Evolutionary conservation across 1,140 invertebrate genomes (phyloP).

Genomic region (Drosophila oshimai): DNA sequence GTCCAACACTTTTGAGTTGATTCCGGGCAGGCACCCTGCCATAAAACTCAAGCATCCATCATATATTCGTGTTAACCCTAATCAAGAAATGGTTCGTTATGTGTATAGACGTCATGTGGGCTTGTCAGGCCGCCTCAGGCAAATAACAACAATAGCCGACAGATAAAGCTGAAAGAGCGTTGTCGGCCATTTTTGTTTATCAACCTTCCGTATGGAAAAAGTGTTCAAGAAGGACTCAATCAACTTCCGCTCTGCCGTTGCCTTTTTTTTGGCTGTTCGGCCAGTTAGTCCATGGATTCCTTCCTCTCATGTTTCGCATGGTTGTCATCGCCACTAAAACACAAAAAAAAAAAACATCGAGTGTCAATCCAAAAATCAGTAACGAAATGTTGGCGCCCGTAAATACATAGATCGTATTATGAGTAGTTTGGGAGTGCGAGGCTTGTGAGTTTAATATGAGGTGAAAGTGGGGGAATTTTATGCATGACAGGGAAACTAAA

Average conservation of each 20-base stretch:
- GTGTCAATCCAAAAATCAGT: constrained; percentile 29
- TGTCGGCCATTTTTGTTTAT: constrained; percentile 69
- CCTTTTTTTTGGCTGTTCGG: constrained; percentile 22
- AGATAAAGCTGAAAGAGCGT: constrained; percentile 20
- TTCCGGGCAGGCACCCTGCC: neutral
- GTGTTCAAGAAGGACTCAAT: constrained; percentile 66
- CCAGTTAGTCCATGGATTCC: neutral
- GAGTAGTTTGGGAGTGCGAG: neutral
- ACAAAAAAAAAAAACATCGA: neutral
- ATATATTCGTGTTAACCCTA: constrained; percentile 53
- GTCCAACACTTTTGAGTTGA: constrained; percentile 19
- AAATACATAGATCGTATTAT: neutral
- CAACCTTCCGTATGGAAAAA: constrained; percentile 65
- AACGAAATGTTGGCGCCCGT: constrained; percentile 13
- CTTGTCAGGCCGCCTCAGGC: constrained; percentile 7
- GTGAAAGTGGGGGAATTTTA: neutral
- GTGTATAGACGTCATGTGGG: constrained; percentile 7
- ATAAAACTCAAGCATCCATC: constrained; percentile 49
- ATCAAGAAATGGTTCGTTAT: constrained; percentile 37
- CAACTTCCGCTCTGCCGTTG: constrained; percentile 53
- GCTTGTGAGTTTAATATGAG: neutral
- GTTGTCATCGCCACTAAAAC: constrained; percentile 39
- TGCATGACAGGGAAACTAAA: neutral
- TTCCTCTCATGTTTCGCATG: neutral
- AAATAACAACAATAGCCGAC: constrained; percentile 29